phyloP scores from a whole-genome alignment of 1,140 invertebrate genomes.

The Tachypleus tridentatus region DNA sequence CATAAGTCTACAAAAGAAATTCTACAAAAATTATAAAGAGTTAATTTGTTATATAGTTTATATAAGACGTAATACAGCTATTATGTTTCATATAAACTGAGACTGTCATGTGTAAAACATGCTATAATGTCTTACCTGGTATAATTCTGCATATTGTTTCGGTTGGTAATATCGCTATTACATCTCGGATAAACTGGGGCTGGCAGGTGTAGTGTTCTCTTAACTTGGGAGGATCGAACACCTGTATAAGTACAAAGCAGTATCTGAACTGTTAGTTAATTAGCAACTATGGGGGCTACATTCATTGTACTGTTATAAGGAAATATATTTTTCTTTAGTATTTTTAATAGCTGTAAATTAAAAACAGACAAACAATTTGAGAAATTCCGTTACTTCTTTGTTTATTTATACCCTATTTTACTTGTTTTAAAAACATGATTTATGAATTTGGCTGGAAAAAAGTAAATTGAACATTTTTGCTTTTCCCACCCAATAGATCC shows the following conservation, averaged over 20 bases:
- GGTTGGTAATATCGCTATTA: slow-evolving; percentile 14
- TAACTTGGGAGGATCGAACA: slow-evolving; percentile 13
- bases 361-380: neutral
- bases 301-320: too few relatives aligned
- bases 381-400: too few relatives aligned
- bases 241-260: neutral
- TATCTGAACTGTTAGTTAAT: too few relatives aligned
- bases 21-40: too few relatives aligned
- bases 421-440: too few relatives aligned
- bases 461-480: too few relatives aligned
- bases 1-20: too few relatives aligned
- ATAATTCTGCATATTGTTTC: slow-evolving; percentile 8
- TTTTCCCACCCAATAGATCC: too few relatives aligned
- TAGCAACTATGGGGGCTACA: too few relatives aligned
- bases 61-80: neutral
- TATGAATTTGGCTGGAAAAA: too few relatives aligned
- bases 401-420: too few relatives aligned
- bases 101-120: too few relatives aligned
- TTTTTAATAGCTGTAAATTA: neutral
- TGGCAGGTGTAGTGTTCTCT: slow-evolving; percentile 15
- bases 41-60: neutral
- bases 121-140: slow-evolving; percentile 7
- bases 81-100: neutral
- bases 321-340: neutral
- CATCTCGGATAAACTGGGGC: slow-evolving; percentile 14